These are phyloP conservation scores for Aphodius granarius DNA, from an alignment of 2,888 invertebrate genomes.

Conservation along the genomic window DNA sequence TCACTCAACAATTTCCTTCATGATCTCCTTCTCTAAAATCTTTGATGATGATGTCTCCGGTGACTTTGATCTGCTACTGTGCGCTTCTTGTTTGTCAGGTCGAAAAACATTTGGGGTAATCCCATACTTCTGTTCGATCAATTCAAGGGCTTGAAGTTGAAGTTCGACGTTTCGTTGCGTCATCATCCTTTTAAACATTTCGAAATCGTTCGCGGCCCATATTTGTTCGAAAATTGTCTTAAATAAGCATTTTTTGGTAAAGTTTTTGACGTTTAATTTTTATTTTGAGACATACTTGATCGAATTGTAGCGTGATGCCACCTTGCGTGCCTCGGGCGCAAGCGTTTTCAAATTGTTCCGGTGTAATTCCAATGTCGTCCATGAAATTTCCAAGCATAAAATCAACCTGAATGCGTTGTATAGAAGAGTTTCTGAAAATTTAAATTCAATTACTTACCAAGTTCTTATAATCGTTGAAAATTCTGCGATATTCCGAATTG, in stretches of 20 bases:
- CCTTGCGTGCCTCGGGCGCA: constrained; percentile 58
- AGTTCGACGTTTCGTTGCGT: constrained; percentile 89
- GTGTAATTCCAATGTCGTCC: constrained; percentile 87
- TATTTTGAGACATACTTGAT: constrained; percentile 52
- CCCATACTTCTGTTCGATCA: constrained; percentile 78
- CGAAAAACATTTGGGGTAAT: constrained; percentile 66
- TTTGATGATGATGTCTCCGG: constrained; percentile 44
- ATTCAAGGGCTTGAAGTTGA: constrained; percentile 84
- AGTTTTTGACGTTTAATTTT: background rate
- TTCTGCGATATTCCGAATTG: constrained; percentile 73
- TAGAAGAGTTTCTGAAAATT: background rate
- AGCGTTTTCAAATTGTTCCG: constrained; percentile 85
- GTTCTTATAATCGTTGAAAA: constrained; percentile 86
- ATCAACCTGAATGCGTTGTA: constrained; percentile 69
- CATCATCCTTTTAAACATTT: constrained; percentile 91
- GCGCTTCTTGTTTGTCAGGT: constrained; percentile 50
- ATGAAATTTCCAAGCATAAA: constrained; percentile 88
- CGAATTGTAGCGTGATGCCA: constrained; percentile 58
- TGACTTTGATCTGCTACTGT: constrained; percentile 25
- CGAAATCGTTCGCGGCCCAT: constrained; percentile 91
- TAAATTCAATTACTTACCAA: constrained; percentile 59
- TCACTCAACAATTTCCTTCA: constrained; percentile 54
- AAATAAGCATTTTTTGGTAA: constrained; percentile 3
- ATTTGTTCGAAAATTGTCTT: constrained; percentile 73
- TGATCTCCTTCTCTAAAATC: constrained; percentile 50